Evolutionary conservation across 2,888 invertebrate genomes (phyloP), one percentile per base, ranked within the genome.

Genomic region (Diabrotica balteata): DNA sequence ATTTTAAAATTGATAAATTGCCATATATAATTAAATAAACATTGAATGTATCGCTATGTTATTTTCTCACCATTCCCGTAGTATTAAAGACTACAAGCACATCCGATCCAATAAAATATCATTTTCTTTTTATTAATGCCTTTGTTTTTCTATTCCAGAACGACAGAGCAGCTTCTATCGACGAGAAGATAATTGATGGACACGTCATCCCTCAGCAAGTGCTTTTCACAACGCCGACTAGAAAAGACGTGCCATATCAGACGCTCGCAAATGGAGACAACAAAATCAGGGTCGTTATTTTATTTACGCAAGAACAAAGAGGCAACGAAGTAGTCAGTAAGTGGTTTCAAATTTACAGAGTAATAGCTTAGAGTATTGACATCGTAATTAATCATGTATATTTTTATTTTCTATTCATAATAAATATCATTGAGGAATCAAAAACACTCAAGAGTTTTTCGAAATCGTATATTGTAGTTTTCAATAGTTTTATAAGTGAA

Each of bases 141-240:
- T 66, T 66, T 45, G 70, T 71, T 72, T 50, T 43, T 49, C 50
- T 42, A 51, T 53, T 75, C 3, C 67, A 83, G 81, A 79, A 79
- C 69, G 77, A 80, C 55, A 77, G 81, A 58, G 78, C 81, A 6
- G 90, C 91, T 77, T 87, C 92, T 77, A 91, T 96, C 69, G 95
- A 95, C 82, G 89, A 87, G 57, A 93, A 93, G 82, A 94, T 95
- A 65, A 90, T 96, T 70, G 94, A 95, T 81, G 95, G 95, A 0
- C 96, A 97, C 83, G 92, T 97, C 63, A 93, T 97, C 75, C 94
- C 95, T 0, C 90, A 91, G 79, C 90, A 92, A 80, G 95, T 95
- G 42, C 88, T 96, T 66, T 96, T 96, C 84, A 94, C 95, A 0
- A 89, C 92, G 73, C 93, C 95, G 11, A 93, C 94, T 0, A 88